A percentile compares a stretch with the other conserved stretches of the same genome.
Evolutionary conservation across 2,113 vertebrate genomes (phyloP).

Genomic region (Rhynchomys soricoides): DNA sequence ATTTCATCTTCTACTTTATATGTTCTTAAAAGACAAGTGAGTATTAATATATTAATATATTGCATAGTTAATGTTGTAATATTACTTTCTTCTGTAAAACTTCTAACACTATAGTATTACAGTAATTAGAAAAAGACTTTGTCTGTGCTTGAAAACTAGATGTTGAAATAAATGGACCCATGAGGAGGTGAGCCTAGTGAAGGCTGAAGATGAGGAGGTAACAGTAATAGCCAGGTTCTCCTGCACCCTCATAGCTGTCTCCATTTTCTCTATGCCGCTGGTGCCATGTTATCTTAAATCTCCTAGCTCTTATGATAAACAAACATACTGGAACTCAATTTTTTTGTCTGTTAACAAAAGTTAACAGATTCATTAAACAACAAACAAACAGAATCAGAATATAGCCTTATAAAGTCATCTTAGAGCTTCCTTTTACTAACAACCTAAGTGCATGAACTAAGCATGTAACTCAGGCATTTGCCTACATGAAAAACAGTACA

Average conservation of each 20-base stretch:
- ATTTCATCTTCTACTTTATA: constrained; percentile 45
- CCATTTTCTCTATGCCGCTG: background rate
- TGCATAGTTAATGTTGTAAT: constrained; percentile 50
- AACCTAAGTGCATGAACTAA: background rate
- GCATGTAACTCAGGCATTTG: background rate
- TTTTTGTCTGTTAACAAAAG: background rate
- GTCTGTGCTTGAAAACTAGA: background rate
- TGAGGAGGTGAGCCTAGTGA: background rate
- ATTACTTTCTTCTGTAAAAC: constrained; percentile 26
- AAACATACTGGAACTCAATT: background rate
- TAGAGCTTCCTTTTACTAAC: background rate
- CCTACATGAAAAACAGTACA: background rate
- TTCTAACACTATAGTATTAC: background rate
- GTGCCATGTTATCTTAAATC: background rate
- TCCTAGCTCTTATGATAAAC: background rate
- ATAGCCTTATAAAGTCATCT: background rate
- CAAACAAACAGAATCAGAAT: background rate
- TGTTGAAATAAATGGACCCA: background rate
- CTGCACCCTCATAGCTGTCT: background rate
- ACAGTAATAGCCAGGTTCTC: background rate
- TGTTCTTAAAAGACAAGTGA: constrained; percentile 51
- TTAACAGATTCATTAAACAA: background rate
- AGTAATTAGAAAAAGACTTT: background rate
- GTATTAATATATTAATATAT: constrained; percentile 22
- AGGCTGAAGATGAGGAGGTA: background rate